Evolutionary conservation across 2,113 vertebrate species (phyloP).

Genomic region (Gallinago media): DNA sequence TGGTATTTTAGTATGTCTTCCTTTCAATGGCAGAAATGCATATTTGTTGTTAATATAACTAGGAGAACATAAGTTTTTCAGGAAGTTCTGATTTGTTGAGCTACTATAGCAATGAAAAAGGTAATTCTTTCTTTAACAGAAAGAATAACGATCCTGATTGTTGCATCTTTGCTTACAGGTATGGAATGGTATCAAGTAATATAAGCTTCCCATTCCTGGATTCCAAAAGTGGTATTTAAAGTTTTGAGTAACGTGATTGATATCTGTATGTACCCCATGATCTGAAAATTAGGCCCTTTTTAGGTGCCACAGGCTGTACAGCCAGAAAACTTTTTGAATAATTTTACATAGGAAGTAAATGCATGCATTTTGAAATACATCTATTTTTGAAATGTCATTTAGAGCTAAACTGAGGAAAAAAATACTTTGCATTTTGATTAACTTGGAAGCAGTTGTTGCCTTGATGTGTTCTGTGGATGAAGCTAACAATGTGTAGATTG

Average conservation of each 20-base stretch:
- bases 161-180: not conserved
- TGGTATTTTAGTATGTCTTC: not conserved
- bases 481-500: not conserved
- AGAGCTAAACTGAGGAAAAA: not conserved
- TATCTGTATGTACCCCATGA: not conserved
- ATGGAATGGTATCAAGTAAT: not conserved
- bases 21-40: not conserved
- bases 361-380: not conserved
- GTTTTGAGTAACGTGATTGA: not conserved
- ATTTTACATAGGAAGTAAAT: not conserved
- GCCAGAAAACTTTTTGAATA: not conserved
- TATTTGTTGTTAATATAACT: not conserved
- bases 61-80: not conserved
- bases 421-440: not conserved
- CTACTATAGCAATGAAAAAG: not conserved
- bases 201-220: not conserved
- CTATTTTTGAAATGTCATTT: not conserved
- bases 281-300: not conserved
- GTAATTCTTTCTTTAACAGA: not conserved
- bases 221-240: not conserved
- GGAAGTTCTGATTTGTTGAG: not conserved
- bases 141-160: not conserved
- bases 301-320: not conserved
- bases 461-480: not conserved
- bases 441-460: not conserved